Base-by-base conservation (phyloP, 2,797 vertebrate genomes). In the Pseudopleuronectes americanus region DNA sequence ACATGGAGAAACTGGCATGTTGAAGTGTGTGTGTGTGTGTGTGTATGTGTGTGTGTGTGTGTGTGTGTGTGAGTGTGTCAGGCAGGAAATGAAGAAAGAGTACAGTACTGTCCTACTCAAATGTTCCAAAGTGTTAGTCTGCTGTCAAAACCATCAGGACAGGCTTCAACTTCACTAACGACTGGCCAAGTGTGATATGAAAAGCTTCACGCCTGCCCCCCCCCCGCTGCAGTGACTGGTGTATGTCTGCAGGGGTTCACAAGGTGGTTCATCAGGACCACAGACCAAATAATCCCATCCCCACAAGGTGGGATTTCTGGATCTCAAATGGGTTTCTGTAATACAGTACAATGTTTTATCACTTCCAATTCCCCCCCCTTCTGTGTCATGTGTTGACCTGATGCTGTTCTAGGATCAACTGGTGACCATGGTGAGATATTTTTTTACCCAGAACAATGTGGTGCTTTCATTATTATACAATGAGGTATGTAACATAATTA, bases 101-200 rank as follows among this genome's bases (percentile, higher is more conserved):
- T 87, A 81, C 77, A 74, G 83, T 65, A 64, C 84, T 87, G 78
- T 91, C 76, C 86, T 91, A 86, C 87, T 90, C 80, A 92, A 88
- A 90, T 56, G 69, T 78, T 89, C 60, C 57, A 74, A 80, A 87
- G 81, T 83, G 83, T 82, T 81, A 76, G 82, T 68, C 74, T 36
- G 24, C 87, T 83, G 87, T 87, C 84, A 81, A 74, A 91, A 71
- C 66, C 48, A 61, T 71, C 74, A 83, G 74, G 62, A 65, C 68
- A 76, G 59, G 57, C 68, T 80, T 80, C 78, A 86, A 83, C 80
- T 85, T 80, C 79, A 68, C 71, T 84, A 84, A 76, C 82, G 74
- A 70, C 79, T 71, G 71, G 75, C 77, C 77, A 84, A 82, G 68
- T 67, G 61, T 45, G 80, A 81, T 72, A 79, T 79, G 43, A 19